These are phyloP conservation scores for Ramphastos sulfuratus DNA, from an alignment of 2,113 vertebrate genomes.

Conservation along the genomic window DNA sequence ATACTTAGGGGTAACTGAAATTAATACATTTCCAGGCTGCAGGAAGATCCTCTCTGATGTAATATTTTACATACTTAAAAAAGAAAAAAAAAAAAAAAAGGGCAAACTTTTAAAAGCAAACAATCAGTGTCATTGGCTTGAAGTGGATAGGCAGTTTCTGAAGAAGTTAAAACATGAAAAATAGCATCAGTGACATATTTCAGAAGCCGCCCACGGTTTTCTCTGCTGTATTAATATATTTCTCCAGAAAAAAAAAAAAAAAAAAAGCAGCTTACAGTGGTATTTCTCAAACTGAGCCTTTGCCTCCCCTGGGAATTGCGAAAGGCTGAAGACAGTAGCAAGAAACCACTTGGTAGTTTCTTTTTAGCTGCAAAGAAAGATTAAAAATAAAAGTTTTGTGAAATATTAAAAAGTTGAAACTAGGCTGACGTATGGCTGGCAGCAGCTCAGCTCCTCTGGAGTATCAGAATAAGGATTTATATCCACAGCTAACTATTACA, in stretches of 20 bases:
- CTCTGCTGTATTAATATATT: conserved; percentile 20
- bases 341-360: neutral
- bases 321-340: conserved; percentile 38
- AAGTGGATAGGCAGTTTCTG: neutral
- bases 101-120: neutral
- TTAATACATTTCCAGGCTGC: neutral
- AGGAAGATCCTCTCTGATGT: neutral
- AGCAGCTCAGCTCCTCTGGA: neutral
- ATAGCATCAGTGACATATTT: neutral
- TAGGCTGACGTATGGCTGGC: neutral
- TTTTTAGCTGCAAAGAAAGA: conserved; percentile 21
- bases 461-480: neutral
- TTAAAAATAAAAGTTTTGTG: neutral
- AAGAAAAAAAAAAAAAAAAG: neutral
- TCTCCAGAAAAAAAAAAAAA: neutral
- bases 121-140: neutral
- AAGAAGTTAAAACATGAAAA: neutral
- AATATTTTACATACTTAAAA: neutral
- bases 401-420: neutral
- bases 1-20: neutral
- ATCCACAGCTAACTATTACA: neutral
- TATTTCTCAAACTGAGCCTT: conserved; percentile 21
- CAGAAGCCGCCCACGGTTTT: neutral
- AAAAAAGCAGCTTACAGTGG: neutral
- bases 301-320: neutral